Evolutionary conservation across 2,797 vertebrate species (phyloP).

Genomic region (Phataginus tricuspis): DNA sequence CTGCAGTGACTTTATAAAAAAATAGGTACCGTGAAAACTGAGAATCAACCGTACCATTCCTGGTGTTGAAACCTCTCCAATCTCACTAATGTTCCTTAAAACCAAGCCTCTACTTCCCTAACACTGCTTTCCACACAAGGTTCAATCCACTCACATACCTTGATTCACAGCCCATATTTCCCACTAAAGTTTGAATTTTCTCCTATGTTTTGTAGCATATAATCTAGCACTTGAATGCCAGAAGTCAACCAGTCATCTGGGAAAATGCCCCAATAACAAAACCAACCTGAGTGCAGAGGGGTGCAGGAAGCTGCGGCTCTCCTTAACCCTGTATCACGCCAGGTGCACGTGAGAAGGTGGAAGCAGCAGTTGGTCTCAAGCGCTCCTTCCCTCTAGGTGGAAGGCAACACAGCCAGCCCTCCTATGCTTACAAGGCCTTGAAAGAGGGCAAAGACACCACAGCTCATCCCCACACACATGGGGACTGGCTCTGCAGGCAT

Average conservation of each 20-base stretch:
- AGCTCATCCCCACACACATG: background rate
- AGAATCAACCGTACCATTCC: background rate
- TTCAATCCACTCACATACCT: background rate
- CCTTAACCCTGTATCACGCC: background rate
- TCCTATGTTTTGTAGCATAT: background rate
- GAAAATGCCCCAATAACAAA: background rate
- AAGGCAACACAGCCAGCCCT: background rate
- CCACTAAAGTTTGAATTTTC: background rate
- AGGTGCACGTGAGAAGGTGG: rapidly evolving
- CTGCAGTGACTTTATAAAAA: background rate
- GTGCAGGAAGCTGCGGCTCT: rapidly evolving
- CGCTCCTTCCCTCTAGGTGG: background rate
- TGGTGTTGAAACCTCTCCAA: background rate
- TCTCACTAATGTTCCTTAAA: background rate
- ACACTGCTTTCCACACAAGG: background rate
- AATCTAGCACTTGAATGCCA: background rate
- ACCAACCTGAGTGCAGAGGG: background rate
- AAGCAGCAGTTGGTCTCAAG: background rate
- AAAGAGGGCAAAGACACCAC: background rate
- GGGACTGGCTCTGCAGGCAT: background rate
- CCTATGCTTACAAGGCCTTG: background rate
- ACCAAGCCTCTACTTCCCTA: background rate
- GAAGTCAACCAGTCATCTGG: background rate
- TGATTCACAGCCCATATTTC: background rate
- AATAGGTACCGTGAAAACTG: rapidly evolving